Base-by-base conservation (phyloP, 2,797 vertebrate species). In the Crocidura indochinensis region DNA sequence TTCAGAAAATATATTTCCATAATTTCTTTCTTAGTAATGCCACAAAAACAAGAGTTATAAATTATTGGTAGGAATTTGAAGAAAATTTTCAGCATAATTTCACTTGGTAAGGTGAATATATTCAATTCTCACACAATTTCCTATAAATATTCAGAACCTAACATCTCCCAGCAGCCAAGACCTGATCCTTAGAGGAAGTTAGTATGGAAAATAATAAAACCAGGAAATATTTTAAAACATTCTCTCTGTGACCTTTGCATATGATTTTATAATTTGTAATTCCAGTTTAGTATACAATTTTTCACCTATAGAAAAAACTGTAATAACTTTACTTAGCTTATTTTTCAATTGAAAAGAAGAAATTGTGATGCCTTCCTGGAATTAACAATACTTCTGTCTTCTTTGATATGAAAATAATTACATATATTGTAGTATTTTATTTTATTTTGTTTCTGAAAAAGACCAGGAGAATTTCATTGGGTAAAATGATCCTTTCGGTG, bases 21-120 rank as follows among this genome's bases (percentile, higher is more conserved):
- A 77, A 69, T 51, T 84, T 72, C 67, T 84, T 91, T 94, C 90
- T 90, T 93, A 92, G 76, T 95, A 81, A 95, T 95, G 67, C 79
- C 88, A 92, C 94, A 92, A 95, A 93, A 96, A 68, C 71, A 87
- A 62, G 31, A 64, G 2, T 51, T 87, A 0, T 49, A 75, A 93
- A 67, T 85, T 81, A 94, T 87, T 88, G 49, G 67, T 84, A 77
- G 4, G 53, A 80, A 69, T 20, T 5, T 44, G 26, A 80, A 84
- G 53, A 12, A 81, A 91, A 85, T 80, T n/a, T 75, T 64, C 56
- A 73, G 87, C 53, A 81, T 1, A 47, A 26, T 6, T 53, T 9
- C 44, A 27, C 31, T 93, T 68, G 81, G 71, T 51, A 56, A 75
- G 49, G 20, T 27, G 47, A 87, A 60, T 72, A 74, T 31, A 71